phyloP scores from a whole-genome alignment of 2,888 invertebrate species.

The Lingula anatina region DNA sequence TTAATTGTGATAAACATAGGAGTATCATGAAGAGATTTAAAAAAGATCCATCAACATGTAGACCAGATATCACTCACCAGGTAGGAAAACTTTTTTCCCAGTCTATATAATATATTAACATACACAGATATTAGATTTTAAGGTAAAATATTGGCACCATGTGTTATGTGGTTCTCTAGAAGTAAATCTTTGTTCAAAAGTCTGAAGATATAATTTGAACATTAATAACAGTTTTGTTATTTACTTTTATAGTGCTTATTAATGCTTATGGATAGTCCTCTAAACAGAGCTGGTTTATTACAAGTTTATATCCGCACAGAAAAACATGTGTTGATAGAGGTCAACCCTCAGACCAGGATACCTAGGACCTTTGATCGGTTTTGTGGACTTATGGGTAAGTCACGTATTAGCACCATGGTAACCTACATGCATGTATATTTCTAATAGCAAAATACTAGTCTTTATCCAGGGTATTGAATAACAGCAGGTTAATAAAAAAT shows the following conservation, averaged over 20 bases:
- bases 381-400: conserved; percentile 87
- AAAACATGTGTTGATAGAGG: conserved; percentile 88
- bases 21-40: conserved; percentile 79
- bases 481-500: too few relatives aligned
- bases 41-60: conserved; percentile 72
- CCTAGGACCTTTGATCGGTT: conserved; percentile 95
- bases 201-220: too few relatives aligned
- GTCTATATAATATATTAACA: too few relatives aligned
- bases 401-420: too few relatives aligned
- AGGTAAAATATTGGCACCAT: background rate
- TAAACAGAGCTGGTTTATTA: conserved; percentile 91
- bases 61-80: conserved; percentile 97
- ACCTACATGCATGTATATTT: too few relatives aligned
- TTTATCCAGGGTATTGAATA: too few relatives aligned
- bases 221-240: background rate
- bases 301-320: conserved; percentile 91
- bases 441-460: too few relatives aligned
- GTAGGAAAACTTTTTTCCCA: conserved; percentile 22
- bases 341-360: conserved; percentile 94
- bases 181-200: too few relatives aligned
- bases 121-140: too few relatives aligned
- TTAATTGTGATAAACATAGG: conserved; percentile 91
- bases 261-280: conserved; percentile 95
- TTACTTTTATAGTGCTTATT: conserved; percentile 66
- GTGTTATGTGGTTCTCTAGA: too few relatives aligned